phyloP scores from a whole-genome alignment of 2,797 vertebrate species.

The Tenualosa ilisha region DNA sequence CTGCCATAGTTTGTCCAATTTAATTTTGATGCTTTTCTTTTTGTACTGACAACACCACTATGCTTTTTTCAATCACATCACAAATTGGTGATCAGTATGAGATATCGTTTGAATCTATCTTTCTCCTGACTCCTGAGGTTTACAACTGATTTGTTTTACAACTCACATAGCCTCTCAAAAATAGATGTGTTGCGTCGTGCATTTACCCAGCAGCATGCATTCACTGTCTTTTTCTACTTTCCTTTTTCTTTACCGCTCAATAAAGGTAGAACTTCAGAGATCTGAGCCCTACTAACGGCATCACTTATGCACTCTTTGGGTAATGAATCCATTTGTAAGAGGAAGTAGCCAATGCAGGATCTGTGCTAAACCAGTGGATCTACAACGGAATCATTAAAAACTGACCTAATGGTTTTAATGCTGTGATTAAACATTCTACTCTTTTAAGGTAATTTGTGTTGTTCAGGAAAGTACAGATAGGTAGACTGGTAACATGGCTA shows the following conservation, averaged over 20 bases:
- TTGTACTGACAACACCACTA: neutral
- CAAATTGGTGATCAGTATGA: neutral
- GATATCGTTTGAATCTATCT: neutral
- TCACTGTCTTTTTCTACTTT: neutral
- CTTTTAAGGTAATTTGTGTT: neutral
- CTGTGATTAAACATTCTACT: neutral
- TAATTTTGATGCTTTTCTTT: neutral
- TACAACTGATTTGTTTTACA: constrained; percentile 6
- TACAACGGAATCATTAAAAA: neutral
- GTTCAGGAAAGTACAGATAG: neutral
- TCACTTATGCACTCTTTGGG: neutral
- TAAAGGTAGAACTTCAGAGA: neutral
- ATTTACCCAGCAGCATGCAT: neutral
- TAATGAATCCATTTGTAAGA: neutral
- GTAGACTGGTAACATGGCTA: neutral
- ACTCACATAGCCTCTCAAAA: neutral
- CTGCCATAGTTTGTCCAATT: neutral
- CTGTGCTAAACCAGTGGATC: neutral
- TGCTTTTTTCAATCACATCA: neutral
- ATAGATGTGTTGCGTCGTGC: neutral
- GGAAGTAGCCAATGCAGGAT: neutral
- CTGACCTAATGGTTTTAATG: neutral
- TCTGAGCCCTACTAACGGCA: neutral
- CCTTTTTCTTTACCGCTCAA: neutral
- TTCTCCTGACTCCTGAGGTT: neutral